Percentiles rank a stretch among this genome's conserved stretches.
phyloP scores from a whole-genome alignment of 2,797 vertebrate genomes.

The Sebastiscus albofasciatus region DNA sequence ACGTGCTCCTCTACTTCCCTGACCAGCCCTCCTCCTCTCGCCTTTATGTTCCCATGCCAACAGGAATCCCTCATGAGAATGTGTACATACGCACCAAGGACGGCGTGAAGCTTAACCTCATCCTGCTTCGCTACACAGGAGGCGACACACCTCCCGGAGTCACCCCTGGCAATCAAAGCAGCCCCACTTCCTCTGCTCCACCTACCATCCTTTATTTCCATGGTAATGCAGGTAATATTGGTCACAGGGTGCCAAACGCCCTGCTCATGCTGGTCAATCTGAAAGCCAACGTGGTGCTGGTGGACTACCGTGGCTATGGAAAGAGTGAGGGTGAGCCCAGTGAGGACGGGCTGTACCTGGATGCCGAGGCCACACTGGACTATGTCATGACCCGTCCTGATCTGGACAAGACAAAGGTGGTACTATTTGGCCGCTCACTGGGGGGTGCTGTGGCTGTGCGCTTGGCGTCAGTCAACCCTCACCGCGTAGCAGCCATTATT shows the following conservation, averaged over 20 bases:
- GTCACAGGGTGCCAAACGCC: constrained; percentile 96
- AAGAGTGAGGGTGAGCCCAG: constrained; percentile 97
- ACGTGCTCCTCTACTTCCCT: constrained; percentile 97
- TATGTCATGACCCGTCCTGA: constrained; percentile 96
- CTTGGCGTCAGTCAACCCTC: constrained; percentile 93
- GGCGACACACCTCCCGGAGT: constrained; percentile 78
- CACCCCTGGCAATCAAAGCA: constrained; percentile 75
- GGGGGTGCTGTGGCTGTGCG: constrained; percentile 96
- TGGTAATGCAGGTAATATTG: constrained; percentile 97
- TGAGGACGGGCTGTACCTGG: constrained; percentile 93
- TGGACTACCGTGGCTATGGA: constrained; percentile 98
- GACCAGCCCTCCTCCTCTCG: constrained; percentile 98
- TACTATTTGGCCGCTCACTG: constrained; percentile 96
- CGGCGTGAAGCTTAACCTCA: constrained; percentile 94
- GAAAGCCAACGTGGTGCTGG: constrained; percentile 94
- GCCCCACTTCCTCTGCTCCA: constrained; percentile 79
- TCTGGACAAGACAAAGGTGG: constrained; percentile 96
- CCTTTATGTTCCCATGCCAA: constrained; percentile 96
- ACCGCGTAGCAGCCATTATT: constrained; percentile 94
- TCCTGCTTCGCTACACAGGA: constrained; percentile 94
- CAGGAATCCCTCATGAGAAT: constrained; percentile 96
- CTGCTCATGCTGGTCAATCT: constrained; percentile 98
- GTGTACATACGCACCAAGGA: constrained; percentile 97
- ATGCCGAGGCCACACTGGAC: constrained; percentile 95
- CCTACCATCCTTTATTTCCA: constrained; percentile 99